phyloP scores from a whole-genome alignment of 1,140 invertebrate species.

The Ooceraea biroi region DNA sequence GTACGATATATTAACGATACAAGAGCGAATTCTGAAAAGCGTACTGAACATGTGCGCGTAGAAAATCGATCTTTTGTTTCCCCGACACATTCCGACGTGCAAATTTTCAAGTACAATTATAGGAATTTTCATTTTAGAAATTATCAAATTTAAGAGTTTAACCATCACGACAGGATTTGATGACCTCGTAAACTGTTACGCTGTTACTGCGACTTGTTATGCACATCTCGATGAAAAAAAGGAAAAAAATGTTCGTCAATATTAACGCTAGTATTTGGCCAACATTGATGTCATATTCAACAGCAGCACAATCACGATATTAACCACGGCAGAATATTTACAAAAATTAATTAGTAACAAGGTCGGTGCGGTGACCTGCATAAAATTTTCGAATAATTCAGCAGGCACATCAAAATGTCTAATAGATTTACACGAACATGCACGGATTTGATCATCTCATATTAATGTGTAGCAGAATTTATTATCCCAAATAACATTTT shows the following conservation, averaged over 20 bases:
- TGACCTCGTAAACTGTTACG: background rate
- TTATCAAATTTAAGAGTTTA: too few species aligned
- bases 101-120: slow-evolving; percentile 42
- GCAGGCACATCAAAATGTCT: background rate
- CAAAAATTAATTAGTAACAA: slow-evolving; percentile 19
- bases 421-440: background rate
- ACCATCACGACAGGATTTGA: background rate
- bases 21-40: background rate
- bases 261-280: background rate
- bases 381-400: background rate
- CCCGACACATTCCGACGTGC: background rate
- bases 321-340: slow-evolving; percentile 18
- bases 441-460: background rate
- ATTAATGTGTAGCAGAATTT: slow-evolving; percentile 19
- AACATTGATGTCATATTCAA: background rate
- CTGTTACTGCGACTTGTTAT: too few species aligned
- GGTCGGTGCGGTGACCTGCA: background rate
- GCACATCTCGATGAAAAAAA: background rate
- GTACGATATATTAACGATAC: background rate
- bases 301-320: background rate
- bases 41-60: slow-evolving; percentile 15
- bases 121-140: too few species aligned
- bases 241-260: background rate
- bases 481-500: background rate
- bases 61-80: slow-evolving; percentile 34